Evolutionary conservation across 2,888 invertebrate species (phyloP).

Genomic region (Euclidia mi): DNA sequence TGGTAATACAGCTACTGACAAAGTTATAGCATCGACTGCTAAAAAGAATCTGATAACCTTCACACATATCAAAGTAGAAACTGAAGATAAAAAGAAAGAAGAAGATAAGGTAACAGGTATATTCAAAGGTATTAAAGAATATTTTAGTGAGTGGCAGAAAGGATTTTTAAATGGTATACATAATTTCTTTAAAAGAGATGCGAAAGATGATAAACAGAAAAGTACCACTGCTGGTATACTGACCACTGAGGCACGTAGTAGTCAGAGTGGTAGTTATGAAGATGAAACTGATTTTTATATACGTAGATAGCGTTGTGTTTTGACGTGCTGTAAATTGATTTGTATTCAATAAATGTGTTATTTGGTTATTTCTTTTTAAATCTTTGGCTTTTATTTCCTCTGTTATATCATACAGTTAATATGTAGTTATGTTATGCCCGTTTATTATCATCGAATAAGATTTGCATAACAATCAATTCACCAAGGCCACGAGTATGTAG

Average conservation of each 20-base stretch:
- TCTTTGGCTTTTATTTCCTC: too few relatives aligned
- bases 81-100: constrained; percentile 41
- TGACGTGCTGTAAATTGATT: neutral
- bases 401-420: too few relatives aligned
- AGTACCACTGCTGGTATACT: constrained; percentile 5
- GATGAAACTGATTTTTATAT: constrained; percentile 5
- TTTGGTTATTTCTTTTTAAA: too few relatives aligned
- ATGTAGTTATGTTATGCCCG: too few relatives aligned
- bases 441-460: too few relatives aligned
- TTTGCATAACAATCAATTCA: too few relatives aligned
- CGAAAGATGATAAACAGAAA: neutral
- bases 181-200: constrained; percentile 54
- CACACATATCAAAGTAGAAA: constrained; percentile 64
- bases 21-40: constrained; percentile 23
- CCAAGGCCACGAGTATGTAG: too few relatives aligned
- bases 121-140: constrained; percentile 60
- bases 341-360: too few relatives aligned
- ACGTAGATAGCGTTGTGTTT: neutral
- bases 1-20: constrained; percentile 8
- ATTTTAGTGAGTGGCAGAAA: constrained; percentile 59
- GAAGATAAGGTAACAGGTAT: constrained; percentile 43
- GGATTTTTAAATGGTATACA: constrained; percentile 64
- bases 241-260: neutral
- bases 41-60: constrained; percentile 52
- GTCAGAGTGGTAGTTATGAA: neutral